Evolutionary conservation across 2,888 invertebrate species (phyloP), one percentile per base, ranked within the genome.

Genomic region (Aphidoletes aphidimyza): DNA sequence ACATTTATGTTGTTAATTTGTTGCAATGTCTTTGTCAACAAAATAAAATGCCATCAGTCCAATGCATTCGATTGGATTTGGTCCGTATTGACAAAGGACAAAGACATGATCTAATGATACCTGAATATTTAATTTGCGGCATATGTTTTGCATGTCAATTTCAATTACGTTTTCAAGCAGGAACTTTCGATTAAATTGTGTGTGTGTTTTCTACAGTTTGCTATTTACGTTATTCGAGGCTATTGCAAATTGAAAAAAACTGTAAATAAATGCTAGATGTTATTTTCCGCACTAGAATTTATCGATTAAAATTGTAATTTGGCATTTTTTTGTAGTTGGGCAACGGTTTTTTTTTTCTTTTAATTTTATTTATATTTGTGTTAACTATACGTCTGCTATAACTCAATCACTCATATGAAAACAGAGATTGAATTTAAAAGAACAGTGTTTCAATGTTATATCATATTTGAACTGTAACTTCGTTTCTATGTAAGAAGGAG

Each of bases 301-400:
- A 54, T 54, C 69, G 69, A 69, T 69, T 69, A 69, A 69, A 69
- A 69, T 69, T 54, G 8, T 39, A 39, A 8, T 69, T 69, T 69
- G 69, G 69, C 69, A 69, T 69, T 54, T 54, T 42, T 54, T 6
- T 54, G 19, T 54, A 22, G 54, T 54, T 54, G 54, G 54, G 54
- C 54, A 54, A n/a, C 3, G 26, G 54, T 54, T 26, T 54, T 14
- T 26, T 54, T 19, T 47, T 47, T 22, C 17, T 69, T 14, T 30
- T 14, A 14, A n/a, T n/a, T n/a, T n/a, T n/a, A n/a, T n/a, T n/a
- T n/a, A n/a, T n/a, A n/a, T n/a, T 30, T 69, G 30, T 69, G 69
- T 69, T 54, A 54, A 54, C 69, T 69, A 14, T 42, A 42, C n/a
- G 14, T 42, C 42, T 42, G 42, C 14, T 14, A 42, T 42, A 9